Evolutionary conservation across 2,888 invertebrate genomes (phyloP).

Genomic region (Aquatica leii): DNA sequence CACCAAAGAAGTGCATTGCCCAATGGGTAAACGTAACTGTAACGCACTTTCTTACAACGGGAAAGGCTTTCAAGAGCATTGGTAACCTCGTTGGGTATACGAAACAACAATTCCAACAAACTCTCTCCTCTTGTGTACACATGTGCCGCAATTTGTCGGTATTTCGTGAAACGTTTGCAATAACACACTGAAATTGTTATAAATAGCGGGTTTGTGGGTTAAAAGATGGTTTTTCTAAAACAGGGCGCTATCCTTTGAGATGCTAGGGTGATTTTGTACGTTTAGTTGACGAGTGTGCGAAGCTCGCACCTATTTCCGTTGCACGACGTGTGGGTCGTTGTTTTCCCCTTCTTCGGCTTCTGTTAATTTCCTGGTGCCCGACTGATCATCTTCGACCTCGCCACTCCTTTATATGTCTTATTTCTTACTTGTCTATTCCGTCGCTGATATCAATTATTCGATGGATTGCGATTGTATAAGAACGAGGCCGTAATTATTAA

Average conservation of each 20-base stretch:
- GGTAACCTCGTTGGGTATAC: constrained; percentile 32
- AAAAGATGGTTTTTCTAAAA: constrained; percentile 24
- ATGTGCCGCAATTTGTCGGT: constrained; percentile 26
- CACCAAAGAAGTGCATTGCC: not conserved
- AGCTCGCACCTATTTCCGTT: constrained; percentile 38
- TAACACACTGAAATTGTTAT: constrained; percentile 18
- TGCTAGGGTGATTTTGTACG: constrained; percentile 28
- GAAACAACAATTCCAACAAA: constrained; percentile 17
- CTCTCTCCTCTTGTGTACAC: constrained; percentile 34
- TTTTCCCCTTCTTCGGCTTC: constrained; percentile 19
- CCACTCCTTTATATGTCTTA: constrained; percentile 27
- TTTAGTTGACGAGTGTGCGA: constrained; percentile 39
- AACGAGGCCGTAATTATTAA: constrained; percentile 21
- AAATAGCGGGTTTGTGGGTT: constrained; percentile 29
- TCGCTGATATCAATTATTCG: constrained; percentile 25
- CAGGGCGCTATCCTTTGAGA: constrained; percentile 25
- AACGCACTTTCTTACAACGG: constrained; percentile 29
- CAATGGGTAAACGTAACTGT: constrained; percentile 20
- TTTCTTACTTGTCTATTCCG: constrained; percentile 17
- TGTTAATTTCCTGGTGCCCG: constrained; percentile 13
- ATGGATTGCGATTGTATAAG: constrained; percentile 15
- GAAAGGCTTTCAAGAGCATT: constrained; percentile 27
- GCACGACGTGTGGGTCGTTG: constrained; percentile 36
- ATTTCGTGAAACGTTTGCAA: constrained; percentile 24
- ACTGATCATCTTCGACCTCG: constrained; percentile 25